Evolutionary conservation across 2,888 invertebrate genomes (phyloP), one percentile per base, ranked within the genome.

Genomic region (Pollenia angustigena): DNA sequence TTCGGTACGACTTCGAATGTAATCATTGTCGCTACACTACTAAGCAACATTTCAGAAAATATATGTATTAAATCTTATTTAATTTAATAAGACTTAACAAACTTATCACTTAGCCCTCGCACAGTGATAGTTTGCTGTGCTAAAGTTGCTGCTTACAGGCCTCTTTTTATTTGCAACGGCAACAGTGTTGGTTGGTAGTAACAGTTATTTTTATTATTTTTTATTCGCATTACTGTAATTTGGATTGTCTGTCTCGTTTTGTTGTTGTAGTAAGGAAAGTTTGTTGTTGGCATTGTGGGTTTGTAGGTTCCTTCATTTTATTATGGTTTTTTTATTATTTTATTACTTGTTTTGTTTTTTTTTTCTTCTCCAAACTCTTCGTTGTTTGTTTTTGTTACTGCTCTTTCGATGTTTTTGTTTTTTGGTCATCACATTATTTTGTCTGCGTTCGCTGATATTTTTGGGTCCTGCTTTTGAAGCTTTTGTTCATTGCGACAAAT

Each of bases 71-170:
- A n/a, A 44, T 62, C 50, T 14, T 14, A 46, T 44, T 18, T 16
- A 18, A 64, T 56, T 56, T 9, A 56, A 78, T 68, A 18, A 46
- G 48, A 16, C 11, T 12, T 4, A 4, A 46, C 4, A 9, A 42
- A 76, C 71, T 79, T 60, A 23, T 80, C 56, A 60, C 11, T 46
- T 42, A 14, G 48, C 64, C 80, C 86, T 60, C 83, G 80, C 14
- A 68, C 0, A 40, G 14, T n/a, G 66, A 83, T 83, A 62, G 80
- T 83, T 83, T 76, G 81, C 76, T 75, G 58, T 62, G 54, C 78
- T 76, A 68, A 81, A 84, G 76, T 81, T 78, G 84, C 84, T 50
- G 76, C 81, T 62, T 44, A 60, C 76, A 81, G 81, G 86, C 86
- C 76, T 71, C 66, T 81, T 80, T 87, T 76, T 66, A 46, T 58